These are phyloP conservation scores for Helogale parvula DNA, from an alignment of 2,113 vertebrate species.

Conservation along the genomic window DNA sequence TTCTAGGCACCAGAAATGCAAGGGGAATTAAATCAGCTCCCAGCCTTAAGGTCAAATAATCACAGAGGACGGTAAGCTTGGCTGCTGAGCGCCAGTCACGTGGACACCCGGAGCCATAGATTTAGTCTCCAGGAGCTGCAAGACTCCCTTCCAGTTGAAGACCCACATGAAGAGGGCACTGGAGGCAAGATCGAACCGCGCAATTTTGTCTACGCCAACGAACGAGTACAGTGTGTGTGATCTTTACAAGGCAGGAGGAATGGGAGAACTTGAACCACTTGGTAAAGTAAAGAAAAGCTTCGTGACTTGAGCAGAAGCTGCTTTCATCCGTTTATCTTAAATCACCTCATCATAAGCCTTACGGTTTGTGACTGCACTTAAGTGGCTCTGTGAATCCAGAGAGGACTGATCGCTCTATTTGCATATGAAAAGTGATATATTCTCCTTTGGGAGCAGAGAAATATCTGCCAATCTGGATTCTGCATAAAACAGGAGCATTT, in stretches of 20 bases:
- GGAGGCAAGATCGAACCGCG: neutral
- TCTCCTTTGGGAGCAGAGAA: neutral
- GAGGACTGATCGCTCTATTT: neutral
- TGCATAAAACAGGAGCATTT: neutral
- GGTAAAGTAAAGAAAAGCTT: neutral
- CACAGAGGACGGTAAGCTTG: neutral
- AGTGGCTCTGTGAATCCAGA: neutral
- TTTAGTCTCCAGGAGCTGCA: neutral
- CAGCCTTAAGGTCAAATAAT: neutral
- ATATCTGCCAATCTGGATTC: neutral
- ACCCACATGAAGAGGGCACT: neutral
- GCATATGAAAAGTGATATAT: slow-evolving; percentile 3
- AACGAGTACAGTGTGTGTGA: neutral
- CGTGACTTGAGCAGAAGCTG: neutral
- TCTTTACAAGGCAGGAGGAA: neutral
- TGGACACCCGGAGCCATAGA: neutral
- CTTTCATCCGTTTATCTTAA: neutral
- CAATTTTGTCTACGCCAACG: neutral
- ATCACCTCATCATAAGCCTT: neutral
- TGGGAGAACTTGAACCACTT: neutral
- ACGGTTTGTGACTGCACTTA: neutral
- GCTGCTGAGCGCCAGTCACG: neutral
- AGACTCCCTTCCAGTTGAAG: neutral
- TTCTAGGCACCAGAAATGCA: neutral
- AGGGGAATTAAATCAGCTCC: neutral